phyloP scores from a whole-genome alignment of 2,888 invertebrate genomes.

The Amiota communis region DNA sequence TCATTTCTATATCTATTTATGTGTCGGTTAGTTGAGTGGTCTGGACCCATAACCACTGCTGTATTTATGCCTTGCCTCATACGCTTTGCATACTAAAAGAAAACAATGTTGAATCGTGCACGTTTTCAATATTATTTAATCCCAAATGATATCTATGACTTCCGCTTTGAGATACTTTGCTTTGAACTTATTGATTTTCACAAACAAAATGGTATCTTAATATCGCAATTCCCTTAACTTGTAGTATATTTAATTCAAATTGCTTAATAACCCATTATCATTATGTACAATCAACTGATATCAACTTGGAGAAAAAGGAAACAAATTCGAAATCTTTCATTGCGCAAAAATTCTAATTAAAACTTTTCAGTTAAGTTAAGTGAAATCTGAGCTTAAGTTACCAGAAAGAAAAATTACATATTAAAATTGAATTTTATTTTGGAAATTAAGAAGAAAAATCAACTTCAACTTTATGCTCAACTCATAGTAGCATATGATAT shows the following conservation, averaged over 20 bases:
- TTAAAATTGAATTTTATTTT: not conserved
- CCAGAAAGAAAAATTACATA: no score
- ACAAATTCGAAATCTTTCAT: not conserved
- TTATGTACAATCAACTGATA: not conserved
- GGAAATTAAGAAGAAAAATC: no score
- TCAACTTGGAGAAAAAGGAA: not conserved
- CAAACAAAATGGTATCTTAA: not conserved
- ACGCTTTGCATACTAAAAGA: constrained; percentile 20
- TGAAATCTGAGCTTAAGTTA: not conserved
- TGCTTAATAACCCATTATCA: not conserved
- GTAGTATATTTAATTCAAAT: not conserved
- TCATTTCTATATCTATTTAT: no score
- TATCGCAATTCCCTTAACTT: not conserved
- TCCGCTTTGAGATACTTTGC: not conserved
- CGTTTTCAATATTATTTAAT: no score
- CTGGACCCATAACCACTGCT: not conserved
- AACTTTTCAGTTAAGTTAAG: constrained; percentile 31
- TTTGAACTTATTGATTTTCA: constrained; percentile 1
- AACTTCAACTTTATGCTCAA: no score
- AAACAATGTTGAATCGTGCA: not conserved
- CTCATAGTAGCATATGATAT: no score
- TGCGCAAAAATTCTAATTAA: constrained; percentile 42
- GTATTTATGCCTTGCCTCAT: not conserved
- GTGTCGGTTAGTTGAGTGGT: not conserved
- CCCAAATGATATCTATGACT: no score